These are phyloP conservation scores for Drosophila yakuba DNA, from an alignment of 1,140 invertebrate species.

Conservation along the genomic window DNA sequence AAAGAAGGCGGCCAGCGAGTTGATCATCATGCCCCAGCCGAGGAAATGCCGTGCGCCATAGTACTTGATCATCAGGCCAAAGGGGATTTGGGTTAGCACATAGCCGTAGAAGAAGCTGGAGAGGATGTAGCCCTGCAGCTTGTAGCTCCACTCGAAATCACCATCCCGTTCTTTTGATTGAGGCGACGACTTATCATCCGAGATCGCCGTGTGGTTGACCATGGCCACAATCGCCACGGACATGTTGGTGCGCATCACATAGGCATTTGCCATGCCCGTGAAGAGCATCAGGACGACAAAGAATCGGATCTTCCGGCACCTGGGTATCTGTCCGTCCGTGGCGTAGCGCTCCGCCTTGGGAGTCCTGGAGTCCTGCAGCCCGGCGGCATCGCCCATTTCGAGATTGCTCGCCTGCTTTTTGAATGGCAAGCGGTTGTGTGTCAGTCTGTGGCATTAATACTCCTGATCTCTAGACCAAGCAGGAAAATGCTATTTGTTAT, in stretches of 20 bases:
- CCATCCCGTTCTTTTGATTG: constrained; percentile 86
- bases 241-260: constrained; percentile 97
- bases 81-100: constrained; percentile 93
- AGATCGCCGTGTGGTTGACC: constrained; percentile 92
- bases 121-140: constrained; percentile 92
- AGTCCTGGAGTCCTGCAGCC: too few species aligned
- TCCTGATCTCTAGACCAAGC: too few species aligned
- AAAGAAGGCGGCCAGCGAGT: constrained; percentile 92
- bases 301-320: constrained; percentile 92
- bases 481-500: background rate
- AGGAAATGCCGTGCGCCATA: constrained; percentile 94
- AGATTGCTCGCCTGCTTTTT: background rate
- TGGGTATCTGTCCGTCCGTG: constrained; percentile 83
- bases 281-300: constrained; percentile 94
- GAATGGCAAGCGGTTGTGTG: background rate
- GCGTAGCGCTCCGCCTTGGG: constrained; percentile 84
- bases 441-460: too few species aligned
- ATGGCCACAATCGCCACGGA: constrained; percentile 98
- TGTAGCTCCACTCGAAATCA: constrained; percentile 90
- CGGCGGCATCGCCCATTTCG: background rate
- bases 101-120: constrained; percentile 97
- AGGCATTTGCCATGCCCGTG: constrained; percentile 96
- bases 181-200: constrained; percentile 40
- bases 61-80: constrained; percentile 93
- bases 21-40: constrained; percentile 93